Evolutionary conservation across 53 echinoderm and acorn worm genomes (phyloP).

Genomic region (Antedon mediterranea): DNA sequence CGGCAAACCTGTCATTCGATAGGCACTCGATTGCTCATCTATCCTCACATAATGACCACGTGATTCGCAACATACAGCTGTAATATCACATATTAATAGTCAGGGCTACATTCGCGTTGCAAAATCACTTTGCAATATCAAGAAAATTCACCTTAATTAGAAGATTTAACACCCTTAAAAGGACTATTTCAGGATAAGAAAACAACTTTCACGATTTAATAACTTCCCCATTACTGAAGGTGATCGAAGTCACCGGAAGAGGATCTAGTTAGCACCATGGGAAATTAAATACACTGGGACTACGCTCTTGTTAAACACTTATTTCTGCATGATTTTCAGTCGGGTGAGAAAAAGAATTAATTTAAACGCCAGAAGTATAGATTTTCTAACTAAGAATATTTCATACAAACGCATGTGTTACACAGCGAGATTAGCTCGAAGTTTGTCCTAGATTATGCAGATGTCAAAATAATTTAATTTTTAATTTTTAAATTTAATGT

Average conservation of each 20-base stretch:
- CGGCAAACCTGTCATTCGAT: neutral
- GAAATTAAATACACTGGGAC: neutral
- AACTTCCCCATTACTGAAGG: neutral
- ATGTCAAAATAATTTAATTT: too few relatives aligned
- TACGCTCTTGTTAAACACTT: neutral
- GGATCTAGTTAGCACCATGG: neutral
- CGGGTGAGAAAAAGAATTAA: neutral
- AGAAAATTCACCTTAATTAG: neutral
- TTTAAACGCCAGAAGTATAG: neutral
- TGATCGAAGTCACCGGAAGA: neutral
- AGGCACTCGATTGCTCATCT: neutral
- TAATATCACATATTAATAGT: neutral
- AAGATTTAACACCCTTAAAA: neutral
- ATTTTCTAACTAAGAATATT: neutral
- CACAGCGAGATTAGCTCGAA: neutral
- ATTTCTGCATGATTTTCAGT: too few relatives aligned
- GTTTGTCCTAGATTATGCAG: too few relatives aligned
- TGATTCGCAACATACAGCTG: neutral
- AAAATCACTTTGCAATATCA: constrained; percentile 1
- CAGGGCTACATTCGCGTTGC: neutral
- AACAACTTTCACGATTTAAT: neutral
- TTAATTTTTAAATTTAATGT: too few relatives aligned
- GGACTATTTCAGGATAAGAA: neutral
- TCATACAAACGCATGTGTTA: neutral
- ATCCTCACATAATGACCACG: neutral